phyloP scores from a whole-genome alignment of 2,113 vertebrate genomes.

The Chelonoidis abingdonii region DNA sequence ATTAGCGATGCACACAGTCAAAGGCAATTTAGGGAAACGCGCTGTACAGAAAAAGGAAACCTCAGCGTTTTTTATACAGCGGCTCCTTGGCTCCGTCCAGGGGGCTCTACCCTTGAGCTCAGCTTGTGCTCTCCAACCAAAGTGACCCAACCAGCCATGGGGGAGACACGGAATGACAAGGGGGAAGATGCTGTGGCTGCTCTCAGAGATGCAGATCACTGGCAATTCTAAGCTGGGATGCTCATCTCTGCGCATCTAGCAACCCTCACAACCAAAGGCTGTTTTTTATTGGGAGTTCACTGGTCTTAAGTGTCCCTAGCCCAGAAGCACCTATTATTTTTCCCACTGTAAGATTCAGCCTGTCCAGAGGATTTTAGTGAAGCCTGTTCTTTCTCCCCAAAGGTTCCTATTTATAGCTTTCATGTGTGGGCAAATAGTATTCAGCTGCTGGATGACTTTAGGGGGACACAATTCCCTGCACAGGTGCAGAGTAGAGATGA shows the following conservation, averaged over 20 bases:
- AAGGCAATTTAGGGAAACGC: constrained; percentile 99
- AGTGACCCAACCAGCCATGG: constrained; percentile 49
- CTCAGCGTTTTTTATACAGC: constrained; percentile 90
- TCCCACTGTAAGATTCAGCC: neutral
- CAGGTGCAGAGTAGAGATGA: neutral
- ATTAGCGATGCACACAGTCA: constrained; percentile 99
- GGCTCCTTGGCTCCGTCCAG: constrained; percentile 72
- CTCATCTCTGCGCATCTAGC: neutral
- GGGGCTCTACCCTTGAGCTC: constrained; percentile 73
- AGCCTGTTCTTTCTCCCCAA: neutral
- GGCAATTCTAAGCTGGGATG: accelerated
- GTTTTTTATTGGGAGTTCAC: neutral
- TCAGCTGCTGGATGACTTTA: constrained; percentile 7
- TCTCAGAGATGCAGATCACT: accelerated
- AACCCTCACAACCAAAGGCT: neutral
- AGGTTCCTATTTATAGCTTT: neutral
- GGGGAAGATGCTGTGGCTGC: neutral
- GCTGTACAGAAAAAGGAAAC: constrained; percentile 94
- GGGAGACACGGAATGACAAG: neutral
- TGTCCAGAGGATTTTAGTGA: neutral
- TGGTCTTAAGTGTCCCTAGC: neutral
- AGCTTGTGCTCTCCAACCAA: constrained; percentile 47
- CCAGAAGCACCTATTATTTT: neutral
- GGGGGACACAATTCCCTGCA: neutral
- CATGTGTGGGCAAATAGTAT: neutral